These are phyloP conservation scores for Lasioglossum morio DNA, from an alignment of 2,888 invertebrate species.

Conservation along the genomic window DNA sequence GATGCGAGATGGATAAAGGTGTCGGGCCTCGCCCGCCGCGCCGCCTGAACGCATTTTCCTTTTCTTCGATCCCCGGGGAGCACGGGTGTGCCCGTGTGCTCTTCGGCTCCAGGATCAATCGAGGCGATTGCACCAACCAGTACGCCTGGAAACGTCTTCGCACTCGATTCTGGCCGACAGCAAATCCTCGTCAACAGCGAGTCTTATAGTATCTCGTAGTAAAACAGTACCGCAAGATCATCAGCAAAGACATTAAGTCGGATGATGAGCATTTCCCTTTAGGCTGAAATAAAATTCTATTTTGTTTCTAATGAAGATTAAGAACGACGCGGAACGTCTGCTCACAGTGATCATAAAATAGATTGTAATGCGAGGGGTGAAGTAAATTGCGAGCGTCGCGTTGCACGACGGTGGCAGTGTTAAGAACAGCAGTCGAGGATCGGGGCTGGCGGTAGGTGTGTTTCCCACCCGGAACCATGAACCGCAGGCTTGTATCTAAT, in stretches of 20 bases:
- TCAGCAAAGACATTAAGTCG: no score
- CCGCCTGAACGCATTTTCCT: neutral
- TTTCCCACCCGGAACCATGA: neutral
- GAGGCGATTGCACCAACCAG: neutral
- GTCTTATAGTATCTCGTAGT: neutral
- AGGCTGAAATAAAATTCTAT: no score
- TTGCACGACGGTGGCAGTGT: neutral
- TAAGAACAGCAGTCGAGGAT: neutral
- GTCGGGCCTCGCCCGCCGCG: constrained; percentile 16
- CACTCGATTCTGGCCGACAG: neutral
- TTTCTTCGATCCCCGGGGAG: neutral
- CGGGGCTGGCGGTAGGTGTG: neutral
- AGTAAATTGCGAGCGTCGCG: neutral
- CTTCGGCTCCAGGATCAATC: neutral
- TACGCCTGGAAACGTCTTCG: neutral
- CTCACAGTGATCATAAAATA: neutral
- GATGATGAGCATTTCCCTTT: no score
- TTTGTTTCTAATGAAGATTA: no score
- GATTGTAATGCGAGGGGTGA: neutral
- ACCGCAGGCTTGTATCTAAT: neutral
- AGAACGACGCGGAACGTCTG: no score
- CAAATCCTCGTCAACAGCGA: neutral
- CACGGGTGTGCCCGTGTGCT: neutral
- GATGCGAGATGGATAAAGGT: constrained; percentile 35
- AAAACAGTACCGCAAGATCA: neutral